phyloP scores from a whole-genome alignment of 2,797 vertebrate genomes.

The Urosaurus nigricauda region DNA sequence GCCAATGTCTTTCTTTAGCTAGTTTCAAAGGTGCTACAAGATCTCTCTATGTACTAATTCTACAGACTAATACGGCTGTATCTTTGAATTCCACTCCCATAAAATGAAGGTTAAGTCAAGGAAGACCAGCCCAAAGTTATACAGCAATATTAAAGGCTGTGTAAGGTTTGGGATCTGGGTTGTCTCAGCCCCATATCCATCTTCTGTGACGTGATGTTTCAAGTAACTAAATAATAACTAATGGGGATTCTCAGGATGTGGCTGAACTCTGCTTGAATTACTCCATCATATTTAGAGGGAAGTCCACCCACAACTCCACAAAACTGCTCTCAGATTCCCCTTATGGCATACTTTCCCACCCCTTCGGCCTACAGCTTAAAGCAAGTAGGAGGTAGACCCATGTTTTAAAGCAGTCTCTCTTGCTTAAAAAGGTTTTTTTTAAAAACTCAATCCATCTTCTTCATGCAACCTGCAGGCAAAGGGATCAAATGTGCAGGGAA shows the following conservation, averaged over 20 bases:
- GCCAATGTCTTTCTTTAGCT: no score
- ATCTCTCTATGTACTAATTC: no score
- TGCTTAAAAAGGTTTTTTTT: neutral
- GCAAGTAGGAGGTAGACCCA: neutral
- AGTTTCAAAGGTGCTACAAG: no score
- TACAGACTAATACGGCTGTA: no score
- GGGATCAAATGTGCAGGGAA: neutral
- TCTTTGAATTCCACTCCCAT: no score
- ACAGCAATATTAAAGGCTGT: no score
- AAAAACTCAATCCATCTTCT: neutral
- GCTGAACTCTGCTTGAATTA: neutral
- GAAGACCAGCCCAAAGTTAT: no score
- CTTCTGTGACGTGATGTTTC: no score
- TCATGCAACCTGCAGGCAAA: constrained; percentile 6
- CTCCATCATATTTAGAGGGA: neutral
- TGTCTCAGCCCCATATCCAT: no score
- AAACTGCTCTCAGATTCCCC: neutral
- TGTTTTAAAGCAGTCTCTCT: neutral
- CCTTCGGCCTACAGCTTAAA: neutral
- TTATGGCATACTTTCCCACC: neutral
- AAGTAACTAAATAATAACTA: no score
- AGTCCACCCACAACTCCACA: neutral
- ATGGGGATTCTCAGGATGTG: neutral
- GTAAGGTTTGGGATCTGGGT: no score
- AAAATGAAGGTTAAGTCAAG: no score